Base-by-base conservation (phyloP, 2,113 vertebrate genomes). In the Tylochromis polylepis region DNA sequence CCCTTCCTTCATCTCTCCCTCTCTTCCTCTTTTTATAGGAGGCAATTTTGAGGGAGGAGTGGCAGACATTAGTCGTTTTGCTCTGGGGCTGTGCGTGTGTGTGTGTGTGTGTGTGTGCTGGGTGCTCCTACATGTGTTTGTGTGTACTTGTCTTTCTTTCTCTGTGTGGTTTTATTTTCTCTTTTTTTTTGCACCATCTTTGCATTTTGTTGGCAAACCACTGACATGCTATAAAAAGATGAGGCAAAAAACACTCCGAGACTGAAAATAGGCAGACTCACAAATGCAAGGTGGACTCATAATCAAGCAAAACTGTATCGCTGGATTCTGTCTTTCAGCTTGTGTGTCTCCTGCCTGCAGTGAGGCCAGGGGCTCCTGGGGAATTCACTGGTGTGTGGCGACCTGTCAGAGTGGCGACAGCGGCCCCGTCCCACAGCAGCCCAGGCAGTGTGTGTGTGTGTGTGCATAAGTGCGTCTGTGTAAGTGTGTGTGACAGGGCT, bases 21-120 rank as follows among this genome's bases (percentile, higher is more conserved):
- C 82, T 87, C 79, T 92, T 87, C 83, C 89, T 91, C 94, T 87
- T 96, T 98, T 97, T 95, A 95, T 94, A 96, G 96, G 96, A 94
- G 97, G 96, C 96, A 96, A 97, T 98, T 98, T 97, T 96, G 96
- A 96, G 88, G 88, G 90, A 94, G 92, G 97, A 96, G 96, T 95
- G 96, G 96, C 93, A 95, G 89, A 90, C 92, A 95, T 97, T 97
- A 97, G 97, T 96, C 84, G 43, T 93, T 95, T 95, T 93, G 91
- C 90, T 92, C 88, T 91, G 85, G 86, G 88, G 82, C 51, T 79
- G 36, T 82, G 75, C 81, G 57, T 83, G 53, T 86, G 56, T 60
- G 79, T 38, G 24, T 60, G 31, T 85, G 77, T 84, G 56, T 60
- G 79, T 38, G 24, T 60, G 31, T 85, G 77, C 82, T 81, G 59